These are phyloP conservation scores for Charadrius vociferus DNA, from an alignment of 2,113 vertebrate species.

Conservation along the genomic window DNA sequence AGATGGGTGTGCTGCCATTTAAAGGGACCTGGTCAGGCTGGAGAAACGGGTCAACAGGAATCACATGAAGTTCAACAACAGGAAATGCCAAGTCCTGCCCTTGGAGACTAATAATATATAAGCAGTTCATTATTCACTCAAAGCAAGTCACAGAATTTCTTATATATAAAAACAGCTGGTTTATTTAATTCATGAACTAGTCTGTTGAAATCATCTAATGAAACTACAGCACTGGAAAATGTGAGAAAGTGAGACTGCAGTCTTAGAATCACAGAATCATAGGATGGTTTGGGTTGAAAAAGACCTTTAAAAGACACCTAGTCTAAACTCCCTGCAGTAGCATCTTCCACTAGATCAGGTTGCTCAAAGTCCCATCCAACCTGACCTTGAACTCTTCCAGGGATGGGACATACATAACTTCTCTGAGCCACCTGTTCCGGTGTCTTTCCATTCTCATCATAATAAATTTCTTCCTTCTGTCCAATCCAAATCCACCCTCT, in stretches of 20 bases:
- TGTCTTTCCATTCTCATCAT: background rate
- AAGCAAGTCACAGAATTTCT: background rate
- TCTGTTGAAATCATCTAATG: background rate
- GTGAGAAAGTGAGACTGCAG: background rate
- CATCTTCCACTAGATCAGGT: background rate
- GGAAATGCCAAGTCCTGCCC: background rate
- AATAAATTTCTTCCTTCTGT: background rate
- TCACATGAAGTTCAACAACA: background rate
- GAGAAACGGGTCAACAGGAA: background rate
- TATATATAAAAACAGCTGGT: accelerated
- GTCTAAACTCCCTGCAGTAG: background rate
- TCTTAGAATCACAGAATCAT: background rate
- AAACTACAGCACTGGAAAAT: background rate
- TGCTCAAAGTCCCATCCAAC: background rate
- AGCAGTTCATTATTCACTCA: background rate
- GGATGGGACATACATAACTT: background rate
- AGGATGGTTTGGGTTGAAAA: background rate
- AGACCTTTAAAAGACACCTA: background rate
- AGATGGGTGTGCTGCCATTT: background rate
- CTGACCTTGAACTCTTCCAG: too few relatives aligned
- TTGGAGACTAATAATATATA: background rate
- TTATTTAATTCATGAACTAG: background rate
- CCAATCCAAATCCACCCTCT: background rate
- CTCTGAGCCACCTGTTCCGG: background rate
- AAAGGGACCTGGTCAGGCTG: background rate